Evolutionary conservation across 2,888 invertebrate species (phyloP), one percentile per base, ranked within the genome.

Genomic region (Stenurella melanura): DNA sequence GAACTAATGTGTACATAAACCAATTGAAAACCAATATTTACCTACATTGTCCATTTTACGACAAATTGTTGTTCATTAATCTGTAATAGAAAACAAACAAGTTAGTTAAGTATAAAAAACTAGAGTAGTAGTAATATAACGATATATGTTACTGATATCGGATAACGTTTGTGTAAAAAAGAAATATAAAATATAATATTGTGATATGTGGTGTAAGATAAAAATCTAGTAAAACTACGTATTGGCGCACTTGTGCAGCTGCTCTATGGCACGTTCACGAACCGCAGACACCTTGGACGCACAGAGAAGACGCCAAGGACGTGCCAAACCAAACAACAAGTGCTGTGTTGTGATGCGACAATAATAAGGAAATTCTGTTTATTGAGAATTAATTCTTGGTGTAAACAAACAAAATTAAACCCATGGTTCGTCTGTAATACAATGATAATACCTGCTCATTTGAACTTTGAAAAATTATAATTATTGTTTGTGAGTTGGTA

Each of bases 181-280:
- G n/a, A 50, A 50, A n/a, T n/a, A 50, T 15, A n/a, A 50, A 50
- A 50, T 50, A 50, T 50, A 50, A 50, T 50, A 50, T 50, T 50
- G 50, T 50, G 50, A 50, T n/a, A 50, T 50, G 50, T 50, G 50
- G 50, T n/a, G 50, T 50, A 42, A 42, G 50, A 50, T 50, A 50
- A 15, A 34, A 50, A 50, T 50, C 50, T n/a, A 50, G 50, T 50
- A 15, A 42, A 42, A 42, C 42, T 42, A n/a, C 19, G 58, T 21
- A 58, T 12, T 15, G 12, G 21, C 58, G 19, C 58, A 21, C 21
- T 58, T 21, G 19, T 11, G 9, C 58, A 21, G 19, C 19, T 58
- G 58, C 19, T 19, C 15, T 61, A 34, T 30, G 61, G 30, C 61
- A 61, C 61, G 61, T 61, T 26, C 61, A n/a, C 26, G 61, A n/a